Percentiles rank a stretch among this genome's conserved stretches.
Evolutionary conservation across 2,113 vertebrate genomes (phyloP).

Genomic region (Atractosteus spatula): DNA sequence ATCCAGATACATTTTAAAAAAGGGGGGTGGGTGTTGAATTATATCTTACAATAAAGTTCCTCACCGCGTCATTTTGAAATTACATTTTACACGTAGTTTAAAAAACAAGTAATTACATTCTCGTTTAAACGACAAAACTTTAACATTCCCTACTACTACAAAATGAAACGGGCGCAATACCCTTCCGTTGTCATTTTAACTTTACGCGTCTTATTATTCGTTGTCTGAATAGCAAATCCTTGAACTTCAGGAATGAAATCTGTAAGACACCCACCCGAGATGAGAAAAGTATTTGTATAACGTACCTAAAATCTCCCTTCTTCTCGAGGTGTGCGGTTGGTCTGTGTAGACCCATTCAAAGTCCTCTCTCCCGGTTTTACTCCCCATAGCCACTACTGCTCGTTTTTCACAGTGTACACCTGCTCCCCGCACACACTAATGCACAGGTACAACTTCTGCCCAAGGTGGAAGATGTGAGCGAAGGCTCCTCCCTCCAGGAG

Average conservation of each 20-base stretch:
- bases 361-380: constrained; percentile 70
- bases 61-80: too few relatives aligned
- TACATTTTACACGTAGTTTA: too few relatives aligned
- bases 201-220: too few relatives aligned
- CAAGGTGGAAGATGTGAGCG: constrained; percentile 22
- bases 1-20: too few relatives aligned
- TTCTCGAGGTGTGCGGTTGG: constrained; percentile 90
- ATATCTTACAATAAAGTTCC: too few relatives aligned
- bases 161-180: too few relatives aligned
- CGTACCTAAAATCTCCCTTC: constrained; percentile 91
- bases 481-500: constrained; percentile 1
- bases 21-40: too few relatives aligned
- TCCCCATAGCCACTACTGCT: constrained; percentile 69
- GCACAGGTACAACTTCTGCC: constrained; percentile 45
- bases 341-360: constrained; percentile 97
- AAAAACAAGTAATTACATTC: too few relatives aligned
- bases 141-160: too few relatives aligned
- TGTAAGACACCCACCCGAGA: neutral
- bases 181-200: too few relatives aligned
- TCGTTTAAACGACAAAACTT: too few relatives aligned
- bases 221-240: too few relatives aligned
- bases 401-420: constrained; percentile 7
- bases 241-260: neutral
- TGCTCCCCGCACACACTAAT: neutral
- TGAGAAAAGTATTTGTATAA: neutral